phyloP scores from a whole-genome alignment of 2,888 invertebrate genomes.

The Aspidapion aeneum region DNA sequence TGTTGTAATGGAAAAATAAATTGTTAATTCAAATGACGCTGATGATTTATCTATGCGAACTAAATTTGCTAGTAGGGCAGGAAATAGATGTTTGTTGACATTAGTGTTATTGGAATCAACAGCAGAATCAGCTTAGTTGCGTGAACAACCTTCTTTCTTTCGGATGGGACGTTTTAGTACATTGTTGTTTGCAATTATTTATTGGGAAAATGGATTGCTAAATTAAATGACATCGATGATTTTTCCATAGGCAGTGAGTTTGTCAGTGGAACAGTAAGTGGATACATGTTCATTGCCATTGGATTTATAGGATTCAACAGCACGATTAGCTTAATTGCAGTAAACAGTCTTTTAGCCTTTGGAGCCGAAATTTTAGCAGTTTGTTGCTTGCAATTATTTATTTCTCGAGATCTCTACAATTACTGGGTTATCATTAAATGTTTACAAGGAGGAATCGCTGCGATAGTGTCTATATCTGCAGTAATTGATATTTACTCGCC shows the following conservation, averaged over 20 bases:
- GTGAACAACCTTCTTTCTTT: no score
- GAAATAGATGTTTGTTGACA: no score
- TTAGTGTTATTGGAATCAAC: no score
- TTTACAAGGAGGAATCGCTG: constrained; percentile 42
- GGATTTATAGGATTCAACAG: constrained; percentile 36
- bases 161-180: no score
- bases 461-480: constrained; percentile 39
- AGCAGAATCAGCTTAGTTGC: no score
- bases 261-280: constrained; percentile 37
- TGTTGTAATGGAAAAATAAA: no score
- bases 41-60: no score
- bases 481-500: constrained; percentile 41
- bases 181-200: no score
- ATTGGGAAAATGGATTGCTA: constrained; percentile 42
- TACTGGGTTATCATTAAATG: constrained; percentile 44
- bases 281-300: constrained; percentile 42
- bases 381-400: constrained; percentile 29
- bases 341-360: constrained; percentile 30
- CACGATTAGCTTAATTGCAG: constrained; percentile 23
- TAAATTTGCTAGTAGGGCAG: no score
- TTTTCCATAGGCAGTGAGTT: constrained; percentile 40
- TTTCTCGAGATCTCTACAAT: constrained; percentile 36
- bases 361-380: constrained; percentile 29
- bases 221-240: constrained; percentile 40
- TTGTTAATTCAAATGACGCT: no score